Conservation (phyloP, 2,888 invertebrate species). For the Abrostola triplasia region DNA sequence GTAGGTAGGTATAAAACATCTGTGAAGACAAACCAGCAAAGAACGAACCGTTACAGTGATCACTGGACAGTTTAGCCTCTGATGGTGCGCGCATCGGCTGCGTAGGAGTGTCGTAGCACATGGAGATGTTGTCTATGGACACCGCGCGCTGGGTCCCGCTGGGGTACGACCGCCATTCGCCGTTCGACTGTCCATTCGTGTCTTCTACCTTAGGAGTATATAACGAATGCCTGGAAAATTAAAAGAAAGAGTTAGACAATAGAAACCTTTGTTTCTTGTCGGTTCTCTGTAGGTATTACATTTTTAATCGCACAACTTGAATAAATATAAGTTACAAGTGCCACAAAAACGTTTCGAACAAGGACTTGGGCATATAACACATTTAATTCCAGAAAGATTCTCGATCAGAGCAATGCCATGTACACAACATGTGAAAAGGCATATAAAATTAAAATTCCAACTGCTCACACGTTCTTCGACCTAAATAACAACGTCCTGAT, state of each 20-base stretch:
- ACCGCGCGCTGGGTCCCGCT: slow-evolving; percentile 86
- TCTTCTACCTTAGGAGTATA: slow-evolving; percentile 92
- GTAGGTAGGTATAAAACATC: neutral
- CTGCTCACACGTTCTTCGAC: too few species aligned
- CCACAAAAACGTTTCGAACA: too few species aligned
- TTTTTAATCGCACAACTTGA: neutral
- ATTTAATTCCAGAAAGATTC: too few species aligned
- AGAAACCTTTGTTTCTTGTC: too few species aligned
- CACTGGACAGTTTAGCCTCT: slow-evolving; percentile 76
- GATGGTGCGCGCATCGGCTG: slow-evolving; percentile 79
- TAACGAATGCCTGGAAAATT: slow-evolving; percentile 88
- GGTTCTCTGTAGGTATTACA: neutral
- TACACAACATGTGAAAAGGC: too few species aligned
- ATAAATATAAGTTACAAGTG: too few species aligned
- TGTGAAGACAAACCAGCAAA: neutral
- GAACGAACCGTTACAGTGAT: slow-evolving; percentile 78
- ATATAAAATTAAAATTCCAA: too few species aligned
- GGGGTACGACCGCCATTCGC: slow-evolving; percentile 83
- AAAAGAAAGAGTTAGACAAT: slow-evolving; percentile 6
- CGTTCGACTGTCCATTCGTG: slow-evolving; percentile 74
- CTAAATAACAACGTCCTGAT: too few species aligned
- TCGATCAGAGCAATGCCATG: too few species aligned
- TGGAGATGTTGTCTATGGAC: slow-evolving; percentile 90
- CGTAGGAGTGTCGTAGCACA: slow-evolving; percentile 81
- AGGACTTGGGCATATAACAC: too few species aligned